Base-by-base conservation (phyloP, 2,113 vertebrate genomes). In the Oophaga pumilio region DNA sequence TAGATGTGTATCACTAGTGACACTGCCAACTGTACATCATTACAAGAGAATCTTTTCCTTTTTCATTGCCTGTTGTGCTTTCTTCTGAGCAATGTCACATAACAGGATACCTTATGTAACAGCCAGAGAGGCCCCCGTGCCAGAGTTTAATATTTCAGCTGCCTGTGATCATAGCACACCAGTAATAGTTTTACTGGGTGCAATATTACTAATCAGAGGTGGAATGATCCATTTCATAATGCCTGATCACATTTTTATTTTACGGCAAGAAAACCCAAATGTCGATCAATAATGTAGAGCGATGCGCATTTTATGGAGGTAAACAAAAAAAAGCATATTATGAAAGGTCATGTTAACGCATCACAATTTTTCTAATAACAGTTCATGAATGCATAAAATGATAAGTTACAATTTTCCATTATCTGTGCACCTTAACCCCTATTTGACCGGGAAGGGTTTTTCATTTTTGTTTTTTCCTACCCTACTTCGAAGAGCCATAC, bases 101-200 rank as follows among this genome's bases (percentile, higher is more conserved):
- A 86, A 86, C 60, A 69, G 15, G 85, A 79, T 86, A 86, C 60
- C n/a, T 79, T 86, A 86, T 79, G n/a, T 86, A 69, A 86, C 85
- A 69, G 85, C 76, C 85, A 68, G 26, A 33, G 17, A 20, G 43
- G 50, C 6, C 85, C 49, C 9, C 17, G 14, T 68, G 76, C 85
- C 76, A 79, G 59, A 56, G 76, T 69, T 69, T 78, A 68, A 28
- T 6, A 79, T 79, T 78, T 79, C 85, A 86, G 49, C 62, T 59
- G n/a, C 20, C 62, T 68, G 60, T 64, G 33, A 79, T 79, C 50
- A 69, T 52, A 86, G 76, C 76, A 86, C 69, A 79, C 74, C 85
- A 79, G 24, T 86, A 66, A 69, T 79, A 79, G 33, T 57, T 68
- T 79, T 79, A 79, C 60, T 69, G 49, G 26, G 74, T 78, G 50